A percentile compares a stretch with the other conserved stretches of the same genome.
These are phyloP conservation scores for Caenorhabditis japonica DNA, from an alignment of 2,888 invertebrate species.

Conservation along the genomic window DNA sequence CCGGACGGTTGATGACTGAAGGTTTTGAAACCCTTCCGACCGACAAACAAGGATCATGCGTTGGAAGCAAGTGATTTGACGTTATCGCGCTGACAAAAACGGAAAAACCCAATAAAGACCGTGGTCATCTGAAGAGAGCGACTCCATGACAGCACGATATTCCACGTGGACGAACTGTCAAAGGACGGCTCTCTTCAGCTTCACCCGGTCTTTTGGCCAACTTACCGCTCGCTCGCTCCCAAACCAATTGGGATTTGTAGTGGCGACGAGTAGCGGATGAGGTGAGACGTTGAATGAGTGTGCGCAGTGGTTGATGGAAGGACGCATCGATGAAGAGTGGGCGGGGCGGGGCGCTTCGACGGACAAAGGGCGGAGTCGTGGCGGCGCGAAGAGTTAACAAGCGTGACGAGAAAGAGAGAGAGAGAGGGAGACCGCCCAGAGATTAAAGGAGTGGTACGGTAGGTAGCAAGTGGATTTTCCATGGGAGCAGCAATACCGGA, in stretches of 20 bases:
- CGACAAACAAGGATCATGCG: no score
- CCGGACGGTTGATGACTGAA: no score
- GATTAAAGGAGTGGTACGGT: conserved; percentile 19
- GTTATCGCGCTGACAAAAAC: no score
- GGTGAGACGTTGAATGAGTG: conserved; percentile 30
- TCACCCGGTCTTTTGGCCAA: conserved; percentile 1
- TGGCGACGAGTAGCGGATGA: no score
- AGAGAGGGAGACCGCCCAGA: no score
- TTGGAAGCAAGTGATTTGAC: no score
- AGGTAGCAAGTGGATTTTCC: no score
- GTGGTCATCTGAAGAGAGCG: conserved; percentile 65
- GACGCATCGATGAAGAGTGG: conserved; percentile 11
- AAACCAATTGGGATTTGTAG: no score
- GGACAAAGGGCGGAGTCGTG: no score
- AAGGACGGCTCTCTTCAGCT: conserved; percentile 69
- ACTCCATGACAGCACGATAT: conserved; percentile 66
- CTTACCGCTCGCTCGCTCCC: conserved; percentile 8
- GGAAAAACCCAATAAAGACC: not conserved
- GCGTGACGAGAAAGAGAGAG: conserved; percentile 28
- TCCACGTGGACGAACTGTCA: conserved; percentile 57
- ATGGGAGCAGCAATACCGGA: no score
- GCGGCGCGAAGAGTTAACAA: conserved; percentile 33
- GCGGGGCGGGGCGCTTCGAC: conserved; percentile 7
- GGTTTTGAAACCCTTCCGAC: no score
- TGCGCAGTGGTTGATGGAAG: not conserved